Conservation (phyloP, 1,140 invertebrate species). For the Parasteatoda tepidariorum region DNA sequence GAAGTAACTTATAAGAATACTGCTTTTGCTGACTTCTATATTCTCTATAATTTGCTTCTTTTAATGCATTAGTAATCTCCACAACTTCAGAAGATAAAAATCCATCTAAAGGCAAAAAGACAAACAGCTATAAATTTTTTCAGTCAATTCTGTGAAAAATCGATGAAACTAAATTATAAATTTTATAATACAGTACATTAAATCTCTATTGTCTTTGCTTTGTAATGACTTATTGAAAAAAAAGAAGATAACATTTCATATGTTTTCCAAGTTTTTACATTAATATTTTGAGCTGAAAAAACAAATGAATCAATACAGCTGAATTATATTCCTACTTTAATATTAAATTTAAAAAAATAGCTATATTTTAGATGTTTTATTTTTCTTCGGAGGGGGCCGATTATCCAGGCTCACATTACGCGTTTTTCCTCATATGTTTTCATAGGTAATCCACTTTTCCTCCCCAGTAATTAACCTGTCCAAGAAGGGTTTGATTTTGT, state of each 20-base stretch:
- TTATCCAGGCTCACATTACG: too few relatives aligned
- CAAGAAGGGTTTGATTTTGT: too few relatives aligned
- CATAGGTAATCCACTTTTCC: too few relatives aligned
- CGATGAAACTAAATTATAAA: not conserved
- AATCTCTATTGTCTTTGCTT: not conserved
- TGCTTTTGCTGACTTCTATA: conserved; percentile 72
- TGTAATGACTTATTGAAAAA: not conserved
- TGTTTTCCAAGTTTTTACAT: too few relatives aligned
- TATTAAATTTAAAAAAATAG: too few relatives aligned
- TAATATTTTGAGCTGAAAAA: too few relatives aligned
- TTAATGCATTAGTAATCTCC: conserved; percentile 71
- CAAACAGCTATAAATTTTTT: not conserved
- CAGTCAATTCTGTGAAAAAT: not conserved
- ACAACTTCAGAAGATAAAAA: conserved; percentile 73
- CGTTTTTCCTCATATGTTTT: too few relatives aligned
- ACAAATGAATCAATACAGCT: too few relatives aligned
- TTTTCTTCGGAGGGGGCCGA: too few relatives aligned
- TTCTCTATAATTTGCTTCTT: conserved; percentile 77
- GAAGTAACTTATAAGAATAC: conserved; percentile 70
- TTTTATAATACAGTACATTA: not conserved
- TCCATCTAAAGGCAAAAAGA: conserved; percentile 71
- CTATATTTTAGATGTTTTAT: too few relatives aligned
- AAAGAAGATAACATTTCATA: not conserved
- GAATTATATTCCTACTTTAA: too few relatives aligned
- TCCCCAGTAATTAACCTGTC: too few relatives aligned